Conservation (phyloP, 2,113 vertebrate genomes). For the Aphyosemion australe region DNA sequence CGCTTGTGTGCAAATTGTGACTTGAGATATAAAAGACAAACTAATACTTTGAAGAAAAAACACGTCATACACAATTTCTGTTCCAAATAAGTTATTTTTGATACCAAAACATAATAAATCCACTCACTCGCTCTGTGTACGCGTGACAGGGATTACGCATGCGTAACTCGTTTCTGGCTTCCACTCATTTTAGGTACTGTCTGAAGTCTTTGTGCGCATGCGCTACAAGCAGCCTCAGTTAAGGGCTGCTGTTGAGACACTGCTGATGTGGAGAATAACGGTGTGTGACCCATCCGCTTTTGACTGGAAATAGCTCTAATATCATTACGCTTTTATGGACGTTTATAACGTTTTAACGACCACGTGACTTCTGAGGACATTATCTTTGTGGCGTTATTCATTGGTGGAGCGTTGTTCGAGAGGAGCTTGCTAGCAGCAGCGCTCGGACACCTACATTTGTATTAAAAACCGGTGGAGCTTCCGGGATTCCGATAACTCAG, state of each 20-base stretch:
- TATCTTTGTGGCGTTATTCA: neutral
- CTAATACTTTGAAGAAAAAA: too few relatives aligned
- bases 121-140: too few relatives aligned
- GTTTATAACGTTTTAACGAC: neutral
- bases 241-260: slow-evolving; percentile 13
- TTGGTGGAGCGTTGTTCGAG: neutral
- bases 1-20: too few relatives aligned
- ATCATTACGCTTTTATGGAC: accelerated
- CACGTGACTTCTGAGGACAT: accelerated
- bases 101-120: too few relatives aligned
- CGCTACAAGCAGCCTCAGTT: slow-evolving; percentile 6
- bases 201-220: slow-evolving; percentile 31
- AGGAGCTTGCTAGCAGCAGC: slow-evolving; percentile 34
- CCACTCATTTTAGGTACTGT: too few relatives aligned
- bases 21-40: too few relatives aligned
- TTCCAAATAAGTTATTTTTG: too few relatives aligned
- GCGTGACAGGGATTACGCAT: too few relatives aligned
- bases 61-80: too few relatives aligned
- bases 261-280: slow-evolving; percentile 56
- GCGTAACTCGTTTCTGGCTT: too few relatives aligned
- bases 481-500: slow-evolving; percentile 5
- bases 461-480: neutral
- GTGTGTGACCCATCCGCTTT: neutral
- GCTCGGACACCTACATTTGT: slow-evolving; percentile 15
- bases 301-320: slow-evolving; percentile 2